These are phyloP conservation scores for Masticophis lateralis DNA, from an alignment of 2,797 vertebrate species.

Conservation along the genomic window DNA sequence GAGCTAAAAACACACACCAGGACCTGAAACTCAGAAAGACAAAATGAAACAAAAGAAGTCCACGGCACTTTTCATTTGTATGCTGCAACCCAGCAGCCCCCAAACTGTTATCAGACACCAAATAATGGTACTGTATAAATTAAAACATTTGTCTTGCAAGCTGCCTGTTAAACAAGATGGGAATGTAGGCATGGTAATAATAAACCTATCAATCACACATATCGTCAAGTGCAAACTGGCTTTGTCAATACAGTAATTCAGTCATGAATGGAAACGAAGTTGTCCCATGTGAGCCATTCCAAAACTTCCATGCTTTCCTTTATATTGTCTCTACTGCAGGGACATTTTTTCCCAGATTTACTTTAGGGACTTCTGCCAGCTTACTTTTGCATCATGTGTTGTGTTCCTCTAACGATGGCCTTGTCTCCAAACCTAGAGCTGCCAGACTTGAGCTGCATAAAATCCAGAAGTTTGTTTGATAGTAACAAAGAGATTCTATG, in stretches of 20 bases:
- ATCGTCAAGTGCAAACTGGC: not conserved
- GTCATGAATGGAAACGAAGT: not conserved
- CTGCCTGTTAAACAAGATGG: not conserved
- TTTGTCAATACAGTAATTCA: slow-evolving; percentile 12
- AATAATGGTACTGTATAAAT: not conserved
- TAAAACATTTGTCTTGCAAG: slow-evolving; percentile 5
- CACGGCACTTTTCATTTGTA: slow-evolving; percentile 7
- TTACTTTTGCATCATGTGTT: not conserved
- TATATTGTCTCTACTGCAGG: not conserved
- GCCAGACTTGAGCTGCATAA: not conserved
- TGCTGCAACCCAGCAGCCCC: not conserved
- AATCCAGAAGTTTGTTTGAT: not conserved
- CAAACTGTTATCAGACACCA: slow-evolving; percentile 15
- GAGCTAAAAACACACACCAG: not conserved
- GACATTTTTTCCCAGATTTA: not conserved
- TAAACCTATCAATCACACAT: slow-evolving; percentile 4
- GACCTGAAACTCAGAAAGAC: not conserved
- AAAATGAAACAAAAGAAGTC: not conserved
- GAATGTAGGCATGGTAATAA: not conserved
- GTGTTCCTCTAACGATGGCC: not conserved
- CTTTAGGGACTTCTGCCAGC: not conserved
- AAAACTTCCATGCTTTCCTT: not conserved
- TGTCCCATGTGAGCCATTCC: not conserved
- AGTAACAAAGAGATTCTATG: not conserved
- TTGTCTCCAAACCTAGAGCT: not conserved